Evolutionary conservation across 2,797 vertebrate species (phyloP), one percentile per base, ranked within the genome.

Genomic region (Sphaeramia orbicularis): DNA sequence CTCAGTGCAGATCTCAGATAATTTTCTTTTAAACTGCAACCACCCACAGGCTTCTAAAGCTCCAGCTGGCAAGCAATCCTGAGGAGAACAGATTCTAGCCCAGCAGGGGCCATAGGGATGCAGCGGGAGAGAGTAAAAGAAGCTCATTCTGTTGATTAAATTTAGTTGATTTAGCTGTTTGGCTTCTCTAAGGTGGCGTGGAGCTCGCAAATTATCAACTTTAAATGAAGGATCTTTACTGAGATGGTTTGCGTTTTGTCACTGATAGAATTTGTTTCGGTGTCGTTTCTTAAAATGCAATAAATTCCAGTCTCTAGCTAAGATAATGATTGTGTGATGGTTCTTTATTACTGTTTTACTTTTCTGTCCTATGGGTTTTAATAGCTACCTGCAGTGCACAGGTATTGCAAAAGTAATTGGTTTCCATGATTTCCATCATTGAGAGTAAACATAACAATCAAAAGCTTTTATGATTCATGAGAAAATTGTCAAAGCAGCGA

Each of bases 61-160:
- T 93, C 91, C 91, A 91, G 91, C 91, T 92, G 91, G 92, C 89
- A 88, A 80, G 85, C 75, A 81, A 86, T 89, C 85, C 86, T 86
- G 86, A 90, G 59, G 86, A 92, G 89, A 92, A 91, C 90, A 91
- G 89, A 90, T 91, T 92, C 92, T 90, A 62, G 87, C 87, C 76
- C 84, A 89, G 91, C 90, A 90, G 89, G 89, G 87, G 86, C 86
- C 89, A 91, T 58, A 85, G 90, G 86, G 85, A 89, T 86, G 79
- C 77, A 75, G 85, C 74, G 60, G 81, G 81, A 90, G 83, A 88
- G 83, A 90, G 89, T 88, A 90, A 91, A 84, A 90, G 81, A 86
- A 91, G 86, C 78, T 88, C 76, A 71, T 89, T 90, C 84, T 90
- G 88, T 91, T 92, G 89, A 93, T 93, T 91, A 87, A 87, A 92